Evolutionary conservation across 53 echinoderm and acorn worm species (phyloP).

Genomic region (Crossaster papposus): DNA sequence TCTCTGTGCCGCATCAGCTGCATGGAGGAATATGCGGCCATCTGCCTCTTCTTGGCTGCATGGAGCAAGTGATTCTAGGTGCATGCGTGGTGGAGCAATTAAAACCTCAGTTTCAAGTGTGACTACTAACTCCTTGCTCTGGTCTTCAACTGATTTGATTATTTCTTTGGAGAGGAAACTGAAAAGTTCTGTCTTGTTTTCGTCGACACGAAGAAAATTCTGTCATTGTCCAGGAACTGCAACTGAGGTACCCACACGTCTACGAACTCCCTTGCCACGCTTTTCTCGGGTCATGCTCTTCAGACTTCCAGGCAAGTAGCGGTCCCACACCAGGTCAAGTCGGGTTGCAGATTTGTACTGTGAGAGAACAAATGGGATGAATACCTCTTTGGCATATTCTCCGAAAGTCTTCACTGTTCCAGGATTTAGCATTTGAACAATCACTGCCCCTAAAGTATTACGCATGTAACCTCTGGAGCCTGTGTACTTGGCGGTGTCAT

Average conservation of each 20-base stretch:
- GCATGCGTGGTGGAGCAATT: conserved; percentile 36
- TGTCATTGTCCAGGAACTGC: conserved; percentile 48
- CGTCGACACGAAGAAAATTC: background rate
- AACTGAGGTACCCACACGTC: conserved; percentile 51
- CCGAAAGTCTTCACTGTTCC: conserved; percentile 18
- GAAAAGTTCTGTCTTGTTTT: conserved; percentile 63
- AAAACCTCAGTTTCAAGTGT: conserved; percentile 56
- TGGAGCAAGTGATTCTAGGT: conserved; percentile 33
- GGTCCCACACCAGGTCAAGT: conserved; percentile 63
- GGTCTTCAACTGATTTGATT: conserved; percentile 54
- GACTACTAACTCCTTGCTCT: conserved; percentile 56
- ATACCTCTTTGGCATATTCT: conserved; percentile 7
- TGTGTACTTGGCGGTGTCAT: background rate
- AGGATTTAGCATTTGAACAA: conserved; percentile 42
- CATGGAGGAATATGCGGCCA: too few relatives aligned
- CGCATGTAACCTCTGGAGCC: background rate
- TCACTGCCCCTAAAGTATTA: conserved; percentile 38
- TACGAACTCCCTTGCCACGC: conserved; percentile 58
- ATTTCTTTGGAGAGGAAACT: conserved; percentile 43
- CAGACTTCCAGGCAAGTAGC: conserved; percentile 47
- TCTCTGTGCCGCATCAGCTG: too few relatives aligned
- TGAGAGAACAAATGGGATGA: background rate
- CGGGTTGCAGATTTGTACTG: background rate
- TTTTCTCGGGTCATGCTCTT: conserved; percentile 40
- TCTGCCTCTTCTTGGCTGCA: conserved; percentile 49